phyloP scores from a whole-genome alignment of 2,888 invertebrate genomes.

The Strigamia maritima region DNA sequence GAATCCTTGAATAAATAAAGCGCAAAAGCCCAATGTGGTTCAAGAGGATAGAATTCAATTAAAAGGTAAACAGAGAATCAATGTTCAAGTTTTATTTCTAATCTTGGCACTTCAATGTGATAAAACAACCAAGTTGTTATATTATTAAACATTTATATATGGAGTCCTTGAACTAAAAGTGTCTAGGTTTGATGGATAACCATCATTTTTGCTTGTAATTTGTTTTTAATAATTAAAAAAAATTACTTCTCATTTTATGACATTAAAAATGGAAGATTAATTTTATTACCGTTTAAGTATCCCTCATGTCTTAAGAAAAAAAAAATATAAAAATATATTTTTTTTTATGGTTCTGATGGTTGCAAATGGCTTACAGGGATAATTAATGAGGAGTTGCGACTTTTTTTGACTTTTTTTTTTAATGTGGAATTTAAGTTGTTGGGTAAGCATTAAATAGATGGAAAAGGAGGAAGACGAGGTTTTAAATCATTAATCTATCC shows the following conservation, averaged over 20 bases:
- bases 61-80: background rate
- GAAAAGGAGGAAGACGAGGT: background rate
- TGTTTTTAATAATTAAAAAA: conserved; percentile 31
- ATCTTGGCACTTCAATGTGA: too few relatives aligned
- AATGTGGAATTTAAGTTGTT: background rate
- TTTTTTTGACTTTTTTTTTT: background rate
- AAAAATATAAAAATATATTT: background rate
- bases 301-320: background rate
- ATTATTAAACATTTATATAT: background rate
- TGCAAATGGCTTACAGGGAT: conserved; percentile 14
- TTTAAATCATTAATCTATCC: conserved; percentile 22
- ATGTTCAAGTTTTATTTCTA: background rate
- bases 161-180: background rate
- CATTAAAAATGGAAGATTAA: background rate
- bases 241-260: background rate
- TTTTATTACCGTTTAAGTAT: conserved; percentile 22
- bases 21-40: background rate
- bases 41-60: conserved; percentile 11
- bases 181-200: background rate
- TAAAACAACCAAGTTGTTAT: too few relatives aligned
- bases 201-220: background rate
- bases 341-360: background rate
- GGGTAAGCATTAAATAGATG: conserved; percentile 1
- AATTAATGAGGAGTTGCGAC: conserved; percentile 22
- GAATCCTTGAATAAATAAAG: conserved; percentile 34